These are phyloP conservation scores for Sylvilagus floridanus DNA, from an alignment of 2,797 vertebrate genomes.

Conservation along the genomic window DNA sequence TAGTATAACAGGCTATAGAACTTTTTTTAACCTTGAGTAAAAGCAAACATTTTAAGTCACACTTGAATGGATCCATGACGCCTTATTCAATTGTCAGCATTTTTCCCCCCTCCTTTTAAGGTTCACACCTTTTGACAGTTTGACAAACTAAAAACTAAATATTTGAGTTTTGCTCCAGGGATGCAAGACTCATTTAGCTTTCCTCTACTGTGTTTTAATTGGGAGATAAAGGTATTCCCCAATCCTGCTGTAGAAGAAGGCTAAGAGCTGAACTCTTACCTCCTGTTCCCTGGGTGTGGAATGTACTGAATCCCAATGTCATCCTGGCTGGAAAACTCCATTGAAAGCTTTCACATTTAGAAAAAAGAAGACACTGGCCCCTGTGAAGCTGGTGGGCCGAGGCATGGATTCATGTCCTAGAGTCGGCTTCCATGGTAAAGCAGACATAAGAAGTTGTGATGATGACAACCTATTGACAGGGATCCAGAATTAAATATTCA, in stretches of 20 bases:
- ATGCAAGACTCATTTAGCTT: constrained; percentile 51
- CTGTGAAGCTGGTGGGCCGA: background rate
- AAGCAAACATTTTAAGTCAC: constrained; percentile 55
- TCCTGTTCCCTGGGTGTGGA: background rate
- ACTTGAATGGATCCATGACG: background rate
- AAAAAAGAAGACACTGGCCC: background rate
- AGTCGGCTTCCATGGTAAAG: constrained; percentile 68
- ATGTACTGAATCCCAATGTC: background rate
- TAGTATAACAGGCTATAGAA: background rate
- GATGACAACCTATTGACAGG: constrained; percentile 47
- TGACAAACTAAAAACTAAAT: constrained; percentile 57
- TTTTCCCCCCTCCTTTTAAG: constrained; percentile 21
- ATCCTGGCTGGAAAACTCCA: background rate
- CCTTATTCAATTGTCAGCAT: constrained; percentile 57
- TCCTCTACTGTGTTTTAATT: constrained; percentile 43
- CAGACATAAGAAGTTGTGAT: constrained; percentile 56
- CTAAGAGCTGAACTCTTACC: constrained; percentile 10
- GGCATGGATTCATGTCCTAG: background rate
- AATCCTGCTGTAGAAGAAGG: background rate
- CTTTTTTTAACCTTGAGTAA: constrained; percentile 57
- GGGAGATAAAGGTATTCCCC: background rate
- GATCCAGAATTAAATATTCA: constrained; percentile 61
- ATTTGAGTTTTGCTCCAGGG: constrained; percentile 65
- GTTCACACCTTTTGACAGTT: constrained; percentile 64
- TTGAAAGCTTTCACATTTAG: constrained; percentile 31